phyloP scores from a whole-genome alignment of 2,113 vertebrate species.

The Macaca mulatta region DNA sequence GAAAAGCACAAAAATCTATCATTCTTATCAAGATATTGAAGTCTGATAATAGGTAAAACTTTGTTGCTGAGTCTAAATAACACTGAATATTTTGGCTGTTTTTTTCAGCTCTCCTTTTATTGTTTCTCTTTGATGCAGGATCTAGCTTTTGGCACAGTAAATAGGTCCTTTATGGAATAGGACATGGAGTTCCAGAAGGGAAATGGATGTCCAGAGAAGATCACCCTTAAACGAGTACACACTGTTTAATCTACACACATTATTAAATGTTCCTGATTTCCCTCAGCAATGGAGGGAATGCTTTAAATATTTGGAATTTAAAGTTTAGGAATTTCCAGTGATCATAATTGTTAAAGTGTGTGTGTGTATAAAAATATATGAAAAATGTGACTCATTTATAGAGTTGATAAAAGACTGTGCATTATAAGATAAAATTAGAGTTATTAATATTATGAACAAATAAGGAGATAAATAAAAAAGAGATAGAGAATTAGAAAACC shows the following conservation, averaged over 20 bases:
- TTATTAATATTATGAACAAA: background rate
- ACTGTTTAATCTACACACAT: background rate
- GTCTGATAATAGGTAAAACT: background rate
- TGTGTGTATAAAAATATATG: background rate
- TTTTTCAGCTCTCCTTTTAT: background rate
- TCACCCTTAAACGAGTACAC: background rate
- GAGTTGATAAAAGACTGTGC: background rate
- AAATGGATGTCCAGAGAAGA: background rate
- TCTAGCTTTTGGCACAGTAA: background rate
- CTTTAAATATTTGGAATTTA: background rate
- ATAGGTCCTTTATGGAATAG: background rate
- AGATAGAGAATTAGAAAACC: background rate
- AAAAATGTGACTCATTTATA: background rate
- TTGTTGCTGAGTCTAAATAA: background rate
- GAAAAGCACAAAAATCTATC: background rate
- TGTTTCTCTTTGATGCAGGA: background rate
- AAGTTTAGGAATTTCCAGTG: background rate
- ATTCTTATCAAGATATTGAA: background rate
- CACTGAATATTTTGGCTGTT: background rate
- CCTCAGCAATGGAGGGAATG: background rate
- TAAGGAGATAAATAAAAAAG: background rate
- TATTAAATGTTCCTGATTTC: background rate
- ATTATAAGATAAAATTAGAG: background rate
- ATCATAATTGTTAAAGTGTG: background rate
- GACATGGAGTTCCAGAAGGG: background rate